Evolutionary conservation across 2,797 vertebrate species (phyloP).

Genomic region (Spheniscus humboldti): DNA sequence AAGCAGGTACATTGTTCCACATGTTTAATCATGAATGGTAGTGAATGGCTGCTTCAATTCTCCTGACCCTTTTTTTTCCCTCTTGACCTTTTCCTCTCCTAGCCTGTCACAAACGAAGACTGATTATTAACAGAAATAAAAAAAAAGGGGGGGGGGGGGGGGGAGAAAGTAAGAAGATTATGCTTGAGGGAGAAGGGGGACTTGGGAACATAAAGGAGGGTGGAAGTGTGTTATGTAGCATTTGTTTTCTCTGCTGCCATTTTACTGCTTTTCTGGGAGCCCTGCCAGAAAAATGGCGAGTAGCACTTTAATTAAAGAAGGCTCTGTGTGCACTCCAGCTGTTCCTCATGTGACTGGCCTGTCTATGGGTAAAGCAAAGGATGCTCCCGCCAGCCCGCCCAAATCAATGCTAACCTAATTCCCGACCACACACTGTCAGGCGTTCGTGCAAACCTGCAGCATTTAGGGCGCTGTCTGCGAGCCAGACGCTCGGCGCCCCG

Average conservation of each 20-base stretch:
- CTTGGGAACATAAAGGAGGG: slow-evolving; percentile 17
- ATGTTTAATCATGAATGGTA: background rate
- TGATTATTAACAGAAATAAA: slow-evolving; percentile 9
- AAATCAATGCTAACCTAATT: slow-evolving; percentile 29
- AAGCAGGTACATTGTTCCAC: slow-evolving; percentile 51
- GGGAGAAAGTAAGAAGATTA: background rate
- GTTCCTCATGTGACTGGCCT: slow-evolving; percentile 49
- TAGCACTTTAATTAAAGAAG: slow-evolving; percentile 62
- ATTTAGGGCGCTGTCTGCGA: background rate
- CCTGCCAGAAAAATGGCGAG: slow-evolving; percentile 53
- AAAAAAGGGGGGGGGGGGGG: background rate
- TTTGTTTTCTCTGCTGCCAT: slow-evolving; percentile 63
- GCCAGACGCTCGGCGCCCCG: fast-evolving
- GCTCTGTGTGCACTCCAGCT: slow-evolving; percentile 57
- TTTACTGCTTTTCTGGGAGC: slow-evolving; percentile 62
- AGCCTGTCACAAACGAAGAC: slow-evolving; percentile 25
- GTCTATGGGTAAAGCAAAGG: slow-evolving; percentile 10
- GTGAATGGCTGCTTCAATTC: slow-evolving; percentile 20
- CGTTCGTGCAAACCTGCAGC: background rate
- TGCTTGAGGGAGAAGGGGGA: background rate
- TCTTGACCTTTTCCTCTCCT: slow-evolving; percentile 42
- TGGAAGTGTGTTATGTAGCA: slow-evolving; percentile 26
- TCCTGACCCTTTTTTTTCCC: slow-evolving; percentile 18
- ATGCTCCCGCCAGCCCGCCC: slow-evolving; percentile 10
- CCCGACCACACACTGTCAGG: background rate